phyloP scores from a whole-genome alignment of 2,113 vertebrate genomes.

The Pipra filicauda region DNA sequence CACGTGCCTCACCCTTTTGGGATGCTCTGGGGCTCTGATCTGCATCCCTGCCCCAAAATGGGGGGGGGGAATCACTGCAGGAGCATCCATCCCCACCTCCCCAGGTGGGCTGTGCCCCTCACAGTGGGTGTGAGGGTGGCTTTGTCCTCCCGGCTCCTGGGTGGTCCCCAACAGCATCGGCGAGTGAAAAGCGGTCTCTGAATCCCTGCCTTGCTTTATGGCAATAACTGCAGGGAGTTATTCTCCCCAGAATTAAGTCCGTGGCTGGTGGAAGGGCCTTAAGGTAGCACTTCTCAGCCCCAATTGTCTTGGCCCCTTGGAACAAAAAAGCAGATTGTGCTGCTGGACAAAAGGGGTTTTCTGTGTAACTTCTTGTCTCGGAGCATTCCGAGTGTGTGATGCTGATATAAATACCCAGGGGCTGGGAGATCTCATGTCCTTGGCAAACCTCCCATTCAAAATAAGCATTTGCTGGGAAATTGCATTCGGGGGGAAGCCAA shows the following conservation, averaged over 20 bases:
- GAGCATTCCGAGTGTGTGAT: neutral
- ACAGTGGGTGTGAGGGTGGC: neutral
- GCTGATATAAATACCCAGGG: neutral
- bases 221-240: constrained; percentile 61
- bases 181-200: constrained; percentile 45
- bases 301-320: constrained; percentile 22
- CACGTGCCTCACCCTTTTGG: neutral
- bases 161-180: constrained; percentile 22
- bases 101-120: neutral
- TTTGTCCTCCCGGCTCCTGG: constrained; percentile 46
- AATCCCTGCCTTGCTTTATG: constrained; percentile 21
- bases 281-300: constrained; percentile 38
- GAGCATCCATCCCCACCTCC: neutral
- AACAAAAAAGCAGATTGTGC: constrained; percentile 58
- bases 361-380: constrained; percentile 7
- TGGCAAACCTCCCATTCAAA: constrained; percentile 1
- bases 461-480: neutral
- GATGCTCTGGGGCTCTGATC: neutral
- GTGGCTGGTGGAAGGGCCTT: constrained; percentile 30
- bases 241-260: constrained; percentile 57
- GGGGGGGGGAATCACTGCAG: neutral
- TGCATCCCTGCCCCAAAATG: neutral
- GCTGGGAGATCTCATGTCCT: neutral
- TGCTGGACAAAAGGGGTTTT: constrained; percentile 20
- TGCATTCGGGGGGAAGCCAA: neutral